Evolutionary conservation across 2,888 invertebrate species (phyloP).

Genomic region (Dastarcus helophoroides): DNA sequence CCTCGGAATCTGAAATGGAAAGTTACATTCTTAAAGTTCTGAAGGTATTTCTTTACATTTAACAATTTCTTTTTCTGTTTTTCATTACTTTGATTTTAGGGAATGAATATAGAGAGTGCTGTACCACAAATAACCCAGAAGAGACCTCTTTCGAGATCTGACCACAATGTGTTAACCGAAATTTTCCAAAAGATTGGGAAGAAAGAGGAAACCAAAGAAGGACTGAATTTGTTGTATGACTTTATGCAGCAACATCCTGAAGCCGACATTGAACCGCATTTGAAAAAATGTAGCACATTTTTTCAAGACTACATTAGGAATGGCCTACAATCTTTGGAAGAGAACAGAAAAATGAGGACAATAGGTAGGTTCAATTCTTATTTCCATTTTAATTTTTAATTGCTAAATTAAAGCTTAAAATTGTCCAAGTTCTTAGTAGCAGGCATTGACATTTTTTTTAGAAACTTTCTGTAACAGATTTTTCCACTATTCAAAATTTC

Average conservation of each 20-base stretch:
- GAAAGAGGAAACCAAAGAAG: slow-evolving; percentile 75
- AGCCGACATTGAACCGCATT: slow-evolving; percentile 73
- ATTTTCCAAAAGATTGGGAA: slow-evolving; percentile 86
- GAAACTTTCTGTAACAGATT: too few species aligned
- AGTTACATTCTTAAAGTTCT: slow-evolving; percentile 73
- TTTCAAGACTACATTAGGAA: slow-evolving; percentile 80
- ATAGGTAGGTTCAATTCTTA: too few species aligned
- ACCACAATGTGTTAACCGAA: slow-evolving; percentile 77
- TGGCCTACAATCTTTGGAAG: slow-evolving; percentile 52
- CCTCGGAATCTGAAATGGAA: slow-evolving; percentile 76
- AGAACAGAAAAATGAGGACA: slow-evolving; percentile 24
- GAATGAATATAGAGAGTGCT: not conserved
- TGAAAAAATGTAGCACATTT: slow-evolving; percentile 71
- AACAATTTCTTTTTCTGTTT: not conserved
- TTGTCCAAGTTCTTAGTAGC: too few species aligned
- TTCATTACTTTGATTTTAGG: not conserved
- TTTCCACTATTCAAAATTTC: too few species aligned
- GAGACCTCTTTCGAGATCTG: slow-evolving; percentile 52
- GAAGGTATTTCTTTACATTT: slow-evolving; percentile 42
- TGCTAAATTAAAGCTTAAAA: not conserved
- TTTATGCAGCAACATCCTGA: slow-evolving; percentile 72
- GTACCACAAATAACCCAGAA: slow-evolving; percentile 29
- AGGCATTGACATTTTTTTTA: too few species aligned
- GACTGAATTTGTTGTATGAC: slow-evolving; percentile 68
- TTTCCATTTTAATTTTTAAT: too few species aligned